Conservation (phyloP, 2,113 vertebrate genomes). For the Suricata suricatta region DNA sequence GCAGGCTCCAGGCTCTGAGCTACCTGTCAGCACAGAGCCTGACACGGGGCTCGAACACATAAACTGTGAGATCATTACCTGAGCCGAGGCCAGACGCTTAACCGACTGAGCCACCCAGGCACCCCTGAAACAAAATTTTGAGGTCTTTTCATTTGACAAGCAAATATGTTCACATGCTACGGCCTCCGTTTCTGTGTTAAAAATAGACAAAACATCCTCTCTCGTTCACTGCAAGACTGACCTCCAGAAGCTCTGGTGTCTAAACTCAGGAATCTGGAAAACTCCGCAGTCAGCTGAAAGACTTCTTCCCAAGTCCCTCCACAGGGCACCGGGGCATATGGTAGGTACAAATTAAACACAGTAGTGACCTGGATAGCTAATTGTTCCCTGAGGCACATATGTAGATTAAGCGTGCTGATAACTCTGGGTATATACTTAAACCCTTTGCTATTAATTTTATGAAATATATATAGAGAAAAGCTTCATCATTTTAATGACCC, state of each 20-base stretch:
- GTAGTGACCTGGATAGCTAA: constrained; percentile 49
- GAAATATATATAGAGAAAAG: not conserved
- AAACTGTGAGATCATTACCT: no score
- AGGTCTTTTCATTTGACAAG: not conserved
- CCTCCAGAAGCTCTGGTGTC: not conserved
- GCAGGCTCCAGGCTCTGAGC: no score
- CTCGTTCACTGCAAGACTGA: not conserved
- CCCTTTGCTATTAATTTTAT: constrained; percentile 3
- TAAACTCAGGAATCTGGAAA: not conserved
- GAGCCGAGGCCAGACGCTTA: no score
- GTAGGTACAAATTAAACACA: constrained; percentile 65
- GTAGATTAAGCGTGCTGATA: constrained; percentile 11
- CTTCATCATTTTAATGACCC: not conserved
- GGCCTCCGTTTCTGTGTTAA: not conserved
- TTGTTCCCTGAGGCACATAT: constrained; percentile 34
- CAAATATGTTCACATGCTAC: not conserved
- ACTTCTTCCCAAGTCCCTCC: not conserved
- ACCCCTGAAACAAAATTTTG: not conserved
- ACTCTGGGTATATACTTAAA: not conserved
- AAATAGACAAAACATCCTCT: not conserved
- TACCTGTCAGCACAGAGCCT: no score
- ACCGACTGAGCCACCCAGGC: no score
- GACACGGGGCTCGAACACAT: no score
- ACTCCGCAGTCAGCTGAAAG: not conserved
- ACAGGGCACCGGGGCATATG: constrained; percentile 33